Evolutionary conservation across 2,888 invertebrate genomes (phyloP).

Genomic region (Stomorhina lunata): DNA sequence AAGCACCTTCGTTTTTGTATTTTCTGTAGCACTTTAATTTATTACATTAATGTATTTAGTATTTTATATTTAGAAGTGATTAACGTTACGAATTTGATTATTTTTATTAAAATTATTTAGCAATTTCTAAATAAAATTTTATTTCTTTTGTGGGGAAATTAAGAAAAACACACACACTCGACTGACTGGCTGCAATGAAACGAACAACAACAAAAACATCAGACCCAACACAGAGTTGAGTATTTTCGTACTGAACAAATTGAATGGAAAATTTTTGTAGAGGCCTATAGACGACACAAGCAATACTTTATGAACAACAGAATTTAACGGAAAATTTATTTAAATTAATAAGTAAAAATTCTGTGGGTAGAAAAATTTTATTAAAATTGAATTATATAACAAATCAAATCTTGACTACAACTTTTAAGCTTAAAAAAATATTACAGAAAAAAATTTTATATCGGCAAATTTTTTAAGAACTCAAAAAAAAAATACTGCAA

Average conservation of each 20-base stretch:
- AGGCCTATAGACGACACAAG: no score
- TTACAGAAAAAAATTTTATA: no score
- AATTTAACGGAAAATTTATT: no score
- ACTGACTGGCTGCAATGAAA: slow-evolving; percentile 44
- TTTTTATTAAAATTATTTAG: slow-evolving; percentile 11
- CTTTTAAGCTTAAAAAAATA: no score
- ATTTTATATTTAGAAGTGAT: slow-evolving; percentile 23
- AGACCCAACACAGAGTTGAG: neutral
- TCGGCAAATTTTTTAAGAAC: no score
- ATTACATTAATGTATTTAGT: neutral
- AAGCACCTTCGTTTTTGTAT: slow-evolving; percentile 45
- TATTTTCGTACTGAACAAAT: neutral
- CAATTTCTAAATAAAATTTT: slow-evolving; percentile 47
- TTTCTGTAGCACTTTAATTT: slow-evolving; percentile 10
- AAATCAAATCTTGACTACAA: no score
- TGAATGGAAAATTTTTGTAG: neutral
- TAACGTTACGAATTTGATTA: slow-evolving; percentile 45
- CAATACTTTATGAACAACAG: no score
- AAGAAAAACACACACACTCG: slow-evolving; percentile 40
- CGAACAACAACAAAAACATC: slow-evolving; percentile 5
- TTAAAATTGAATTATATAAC: no score
- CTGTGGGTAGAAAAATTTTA: no score
- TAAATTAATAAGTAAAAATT: no score
- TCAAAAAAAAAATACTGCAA: no score
- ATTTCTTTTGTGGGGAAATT: slow-evolving; percentile 35